A percentile compares a stretch with the other conserved stretches of the same genome.
These are phyloP conservation scores for Dermolepida albohirtum DNA, from an alignment of 2,888 invertebrate genomes.

Conservation along the genomic window DNA sequence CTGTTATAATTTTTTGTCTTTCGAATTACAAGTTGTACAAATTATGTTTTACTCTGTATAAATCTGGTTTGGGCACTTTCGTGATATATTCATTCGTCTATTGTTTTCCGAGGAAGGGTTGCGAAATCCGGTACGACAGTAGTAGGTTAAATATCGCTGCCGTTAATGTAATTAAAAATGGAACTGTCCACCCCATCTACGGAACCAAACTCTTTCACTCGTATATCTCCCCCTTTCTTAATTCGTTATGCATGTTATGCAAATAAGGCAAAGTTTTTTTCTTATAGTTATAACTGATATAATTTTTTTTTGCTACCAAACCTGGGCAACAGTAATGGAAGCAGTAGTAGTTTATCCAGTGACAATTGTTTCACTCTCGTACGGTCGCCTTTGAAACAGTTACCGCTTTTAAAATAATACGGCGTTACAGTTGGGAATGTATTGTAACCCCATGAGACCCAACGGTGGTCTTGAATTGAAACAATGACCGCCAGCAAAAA, in stretches of 20 bases:
- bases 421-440: constrained; percentile 49
- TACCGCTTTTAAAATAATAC: constrained; percentile 48
- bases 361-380: constrained; percentile 55
- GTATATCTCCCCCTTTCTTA: constrained; percentile 49
- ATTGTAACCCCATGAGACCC: constrained; percentile 47
- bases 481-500: constrained; percentile 46
- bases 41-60: too few relatives aligned
- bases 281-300: constrained; percentile 55
- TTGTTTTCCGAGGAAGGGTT: constrained; percentile 49
- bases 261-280: constrained; percentile 49
- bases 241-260: constrained; percentile 60
- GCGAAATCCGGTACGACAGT: constrained; percentile 34
- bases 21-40: too few relatives aligned
- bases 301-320: constrained; percentile 46
- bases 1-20: too few relatives aligned
- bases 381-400: constrained; percentile 51
- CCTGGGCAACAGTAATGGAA: constrained; percentile 21
- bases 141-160: constrained; percentile 45
- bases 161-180: constrained; percentile 43
- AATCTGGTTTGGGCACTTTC: constrained; percentile 51
- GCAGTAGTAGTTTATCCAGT: constrained; percentile 48
- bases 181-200: constrained; percentile 50
- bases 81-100: constrained; percentile 48
- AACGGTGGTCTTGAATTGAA: constrained; percentile 45
- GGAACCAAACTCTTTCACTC: constrained; percentile 44